A percentile compares a stretch with the other conserved stretches of the same genome.
Evolutionary conservation across 1,140 invertebrate genomes (phyloP).

Genomic region (Rhizoglyphus robini): DNA sequence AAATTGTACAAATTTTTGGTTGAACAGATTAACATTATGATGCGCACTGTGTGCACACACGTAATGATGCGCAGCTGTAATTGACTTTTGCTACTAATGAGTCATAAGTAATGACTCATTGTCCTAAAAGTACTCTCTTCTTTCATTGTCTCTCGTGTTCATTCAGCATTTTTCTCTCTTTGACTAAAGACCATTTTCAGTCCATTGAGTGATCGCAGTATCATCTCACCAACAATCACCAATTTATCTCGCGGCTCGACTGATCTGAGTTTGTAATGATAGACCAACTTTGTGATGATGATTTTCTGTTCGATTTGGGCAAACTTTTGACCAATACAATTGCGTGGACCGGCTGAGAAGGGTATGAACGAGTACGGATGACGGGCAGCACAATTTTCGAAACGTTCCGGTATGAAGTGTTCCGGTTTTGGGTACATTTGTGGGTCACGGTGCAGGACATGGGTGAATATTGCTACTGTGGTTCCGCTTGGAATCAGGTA

Average conservation of each 20-base stretch:
- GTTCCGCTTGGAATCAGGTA: constrained; percentile 34
- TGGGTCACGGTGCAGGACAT: constrained; percentile 49
- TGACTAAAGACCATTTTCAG: constrained; percentile 25
- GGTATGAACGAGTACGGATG: constrained; percentile 33
- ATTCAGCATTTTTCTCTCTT: too few relatives aligned
- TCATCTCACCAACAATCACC: constrained; percentile 28
- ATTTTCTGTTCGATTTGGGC: constrained; percentile 44
- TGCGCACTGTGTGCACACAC: too few relatives aligned
- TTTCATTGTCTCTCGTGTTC: too few relatives aligned
- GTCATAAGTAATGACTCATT: too few relatives aligned
- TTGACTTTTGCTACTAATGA: too few relatives aligned
- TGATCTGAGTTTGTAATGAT: constrained; percentile 27
- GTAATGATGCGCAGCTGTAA: too few relatives aligned
- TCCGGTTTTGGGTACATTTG: constrained; percentile 53
- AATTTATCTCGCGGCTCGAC: constrained; percentile 26
- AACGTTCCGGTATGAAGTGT: constrained; percentile 52
- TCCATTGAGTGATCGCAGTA: constrained; percentile 27
- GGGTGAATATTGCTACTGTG: constrained; percentile 35
- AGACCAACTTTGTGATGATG: constrained; percentile 34
- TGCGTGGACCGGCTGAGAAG: constrained; percentile 36
- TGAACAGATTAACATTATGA: too few relatives aligned
- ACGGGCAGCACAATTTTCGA: constrained; percentile 32
- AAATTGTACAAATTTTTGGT: too few relatives aligned
- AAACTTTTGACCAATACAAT: constrained; percentile 42
- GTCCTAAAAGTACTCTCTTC: too few relatives aligned